Conservation (phyloP, 2,113 vertebrate genomes). For the Erythrolamprus reginae region DNA sequence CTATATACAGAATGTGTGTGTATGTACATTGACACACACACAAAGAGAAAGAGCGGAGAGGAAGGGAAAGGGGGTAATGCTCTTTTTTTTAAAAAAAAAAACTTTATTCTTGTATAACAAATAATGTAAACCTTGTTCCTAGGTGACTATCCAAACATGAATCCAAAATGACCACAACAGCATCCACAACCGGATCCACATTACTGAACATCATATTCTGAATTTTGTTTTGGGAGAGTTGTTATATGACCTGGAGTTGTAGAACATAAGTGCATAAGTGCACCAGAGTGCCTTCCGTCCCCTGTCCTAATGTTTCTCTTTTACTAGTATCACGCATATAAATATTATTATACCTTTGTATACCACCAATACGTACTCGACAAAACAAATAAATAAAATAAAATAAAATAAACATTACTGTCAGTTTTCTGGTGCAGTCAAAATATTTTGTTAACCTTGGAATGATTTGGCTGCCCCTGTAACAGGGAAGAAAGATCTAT, state of each 20-base stretch:
- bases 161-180: neutral
- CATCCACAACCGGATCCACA: neutral
- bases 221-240: neutral
- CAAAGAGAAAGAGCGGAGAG: too few relatives aligned
- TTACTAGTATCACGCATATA: too few relatives aligned
- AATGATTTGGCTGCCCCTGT: neutral
- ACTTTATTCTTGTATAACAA: neutral
- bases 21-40: too few relatives aligned
- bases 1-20: neutral
- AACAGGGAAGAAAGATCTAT: neutral
- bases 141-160: neutral
- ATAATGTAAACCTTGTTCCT: neutral
- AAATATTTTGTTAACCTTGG: neutral
- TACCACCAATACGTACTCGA: too few relatives aligned
- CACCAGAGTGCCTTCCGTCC: too few relatives aligned
- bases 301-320: too few relatives aligned
- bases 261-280: too few relatives aligned
- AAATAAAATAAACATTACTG: too few relatives aligned
- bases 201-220: neutral
- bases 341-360: too few relatives aligned
- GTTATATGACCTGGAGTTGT: neutral
- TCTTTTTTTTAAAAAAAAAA: neutral
- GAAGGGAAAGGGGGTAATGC: neutral
- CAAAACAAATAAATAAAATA: too few relatives aligned
- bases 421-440: neutral